Percentiles rank a stretch among this genome's conserved stretches.
phyloP scores from a whole-genome alignment of 2,888 invertebrate genomes.

The Esperia sulphurella region DNA sequence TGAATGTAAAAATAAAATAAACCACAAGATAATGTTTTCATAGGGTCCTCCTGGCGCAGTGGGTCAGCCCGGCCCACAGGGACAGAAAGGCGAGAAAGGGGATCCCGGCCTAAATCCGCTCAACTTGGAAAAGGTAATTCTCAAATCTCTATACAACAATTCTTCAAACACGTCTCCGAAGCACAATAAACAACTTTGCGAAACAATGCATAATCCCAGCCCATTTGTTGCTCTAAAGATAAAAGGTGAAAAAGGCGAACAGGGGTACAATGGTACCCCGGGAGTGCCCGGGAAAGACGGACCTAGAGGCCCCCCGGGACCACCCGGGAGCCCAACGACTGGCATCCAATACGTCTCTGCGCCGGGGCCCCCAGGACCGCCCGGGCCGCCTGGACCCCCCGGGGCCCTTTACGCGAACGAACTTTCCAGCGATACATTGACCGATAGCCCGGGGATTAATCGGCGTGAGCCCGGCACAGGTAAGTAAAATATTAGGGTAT shows the following conservation, averaged over 20 bases:
- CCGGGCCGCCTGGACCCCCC: constrained; percentile 79
- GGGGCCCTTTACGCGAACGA: constrained; percentile 43
- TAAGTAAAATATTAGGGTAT: constrained; percentile 16
- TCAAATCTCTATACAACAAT: neutral
- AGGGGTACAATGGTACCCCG: constrained; percentile 82
- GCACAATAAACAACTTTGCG: constrained; percentile 5
- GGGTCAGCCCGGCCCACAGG: constrained; percentile 81
- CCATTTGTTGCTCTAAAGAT: constrained; percentile 37
- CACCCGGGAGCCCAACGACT: constrained; percentile 73
- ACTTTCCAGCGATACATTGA: constrained; percentile 55
- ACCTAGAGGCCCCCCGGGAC: constrained; percentile 83
- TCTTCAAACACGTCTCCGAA: neutral
- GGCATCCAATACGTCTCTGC: constrained; percentile 84
- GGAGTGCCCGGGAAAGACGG: constrained; percentile 66
- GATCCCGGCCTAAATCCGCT: constrained; percentile 72
- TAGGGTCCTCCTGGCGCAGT: constrained; percentile 85
- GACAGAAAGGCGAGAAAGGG: constrained; percentile 86
- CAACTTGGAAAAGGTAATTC: constrained; percentile 62
- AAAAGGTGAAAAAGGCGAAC: constrained; percentile 85
- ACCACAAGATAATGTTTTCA: constrained; percentile 14
- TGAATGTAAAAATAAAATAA: too few species aligned
- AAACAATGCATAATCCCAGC: constrained; percentile 20
- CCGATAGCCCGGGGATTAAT: constrained; percentile 64
- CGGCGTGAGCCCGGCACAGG: constrained; percentile 52
- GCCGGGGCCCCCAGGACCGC: constrained; percentile 86